phyloP scores from a whole-genome alignment of 2,113 vertebrate genomes.

The Pitta sordida region DNA sequence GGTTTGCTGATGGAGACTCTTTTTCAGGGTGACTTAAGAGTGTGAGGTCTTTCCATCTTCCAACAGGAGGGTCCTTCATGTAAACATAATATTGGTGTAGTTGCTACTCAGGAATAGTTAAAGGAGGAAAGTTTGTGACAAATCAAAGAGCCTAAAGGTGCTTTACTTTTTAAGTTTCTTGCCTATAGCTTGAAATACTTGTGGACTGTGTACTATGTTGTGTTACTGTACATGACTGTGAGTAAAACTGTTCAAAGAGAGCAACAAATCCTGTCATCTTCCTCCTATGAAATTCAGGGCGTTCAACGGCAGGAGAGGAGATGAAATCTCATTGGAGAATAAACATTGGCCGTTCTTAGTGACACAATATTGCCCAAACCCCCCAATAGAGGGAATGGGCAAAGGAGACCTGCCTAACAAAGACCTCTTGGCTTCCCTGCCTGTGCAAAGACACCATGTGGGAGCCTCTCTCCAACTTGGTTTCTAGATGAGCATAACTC shows the following conservation, averaged over 20 bases:
- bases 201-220: background rate
- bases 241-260: background rate
- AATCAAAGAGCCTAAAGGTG: background rate
- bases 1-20: background rate
- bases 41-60: background rate
- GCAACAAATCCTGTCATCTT: background rate
- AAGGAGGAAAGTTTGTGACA: background rate
- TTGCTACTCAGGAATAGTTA: background rate
- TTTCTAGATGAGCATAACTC: conserved; percentile 12
- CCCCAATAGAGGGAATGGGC: background rate
- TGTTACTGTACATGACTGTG: background rate
- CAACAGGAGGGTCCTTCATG: background rate
- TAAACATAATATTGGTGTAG: background rate
- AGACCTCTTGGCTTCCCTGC: background rate
- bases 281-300: background rate
- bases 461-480: background rate
- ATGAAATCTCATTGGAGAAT: background rate
- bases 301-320: background rate
- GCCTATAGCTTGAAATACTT: background rate
- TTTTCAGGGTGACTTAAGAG: background rate
- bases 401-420: background rate
- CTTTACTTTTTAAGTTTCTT: background rate
- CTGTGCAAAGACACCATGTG: background rate
- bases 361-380: background rate
- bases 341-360: background rate